These are phyloP conservation scores for Elmis aenea DNA, from an alignment of 2,888 invertebrate genomes.

Conservation along the genomic window DNA sequence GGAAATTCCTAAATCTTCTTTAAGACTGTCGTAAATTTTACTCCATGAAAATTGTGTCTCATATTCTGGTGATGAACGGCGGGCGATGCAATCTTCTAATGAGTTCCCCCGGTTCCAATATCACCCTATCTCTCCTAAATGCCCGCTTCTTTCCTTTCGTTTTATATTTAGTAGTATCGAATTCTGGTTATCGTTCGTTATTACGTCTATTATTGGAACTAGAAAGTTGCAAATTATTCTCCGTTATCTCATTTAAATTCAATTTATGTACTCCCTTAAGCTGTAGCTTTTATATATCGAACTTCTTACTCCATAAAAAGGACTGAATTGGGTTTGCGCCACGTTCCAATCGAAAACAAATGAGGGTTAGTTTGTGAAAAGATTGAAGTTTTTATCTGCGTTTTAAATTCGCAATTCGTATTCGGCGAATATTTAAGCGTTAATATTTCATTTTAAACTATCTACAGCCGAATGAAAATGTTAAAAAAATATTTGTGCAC, in stretches of 20 bases:
- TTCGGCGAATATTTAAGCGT: too few species aligned
- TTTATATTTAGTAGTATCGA: constrained; percentile 16
- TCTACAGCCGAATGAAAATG: too few species aligned
- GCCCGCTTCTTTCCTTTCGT: constrained; percentile 15
- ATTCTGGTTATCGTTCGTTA: constrained; percentile 13
- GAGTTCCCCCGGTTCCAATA: constrained; percentile 24
- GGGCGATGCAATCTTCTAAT: constrained; percentile 23
- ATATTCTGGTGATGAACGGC: constrained; percentile 24
- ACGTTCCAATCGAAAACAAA: too few species aligned
- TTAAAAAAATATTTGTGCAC: too few species aligned
- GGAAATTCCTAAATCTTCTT: too few species aligned
- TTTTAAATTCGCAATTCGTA: constrained; percentile 10
- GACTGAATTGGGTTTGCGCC: too few species aligned
- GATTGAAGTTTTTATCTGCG: too few species aligned
- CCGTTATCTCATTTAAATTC: constrained; percentile 16
- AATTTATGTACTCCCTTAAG: constrained; percentile 14
- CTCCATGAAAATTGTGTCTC: constrained; percentile 21
- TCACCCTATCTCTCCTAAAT: constrained; percentile 20
- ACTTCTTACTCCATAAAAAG: constrained; percentile 11
- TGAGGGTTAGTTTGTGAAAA: too few species aligned
- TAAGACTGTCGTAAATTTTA: constrained; percentile 18
- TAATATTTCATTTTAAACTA: too few species aligned
- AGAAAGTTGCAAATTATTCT: constrained; percentile 13
- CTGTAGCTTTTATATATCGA: constrained; percentile 7
- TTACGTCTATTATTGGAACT: constrained; percentile 13